Evolutionary conservation across 1,140 invertebrate genomes (phyloP).

Genomic region (Drosophila neocordata): DNA sequence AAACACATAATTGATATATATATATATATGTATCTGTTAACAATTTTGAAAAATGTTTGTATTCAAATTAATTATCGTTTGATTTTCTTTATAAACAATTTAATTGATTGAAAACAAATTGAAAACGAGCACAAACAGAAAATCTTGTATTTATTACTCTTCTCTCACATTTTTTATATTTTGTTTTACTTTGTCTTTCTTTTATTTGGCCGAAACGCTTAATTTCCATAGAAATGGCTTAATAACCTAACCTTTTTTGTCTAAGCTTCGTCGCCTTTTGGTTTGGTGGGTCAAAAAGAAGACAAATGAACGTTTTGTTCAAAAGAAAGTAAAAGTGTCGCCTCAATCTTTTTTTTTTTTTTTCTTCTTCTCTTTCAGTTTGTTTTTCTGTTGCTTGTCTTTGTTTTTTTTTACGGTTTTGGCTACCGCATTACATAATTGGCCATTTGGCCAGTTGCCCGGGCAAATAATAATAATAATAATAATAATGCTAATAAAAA

Average conservation of each 20-base stretch:
- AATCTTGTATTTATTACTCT: not conserved
- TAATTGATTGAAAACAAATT: conserved; percentile 1
- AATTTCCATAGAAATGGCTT: conserved; percentile 35
- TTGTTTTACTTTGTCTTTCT: not conserved
- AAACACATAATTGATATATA: too few species aligned
- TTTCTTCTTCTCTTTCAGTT: conserved; percentile 29
- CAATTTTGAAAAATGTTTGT: too few species aligned
- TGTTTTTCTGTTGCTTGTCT: conserved; percentile 34
- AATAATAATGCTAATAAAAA: not conserved
- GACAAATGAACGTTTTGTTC: conserved; percentile 60
- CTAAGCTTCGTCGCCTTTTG: conserved; percentile 26
- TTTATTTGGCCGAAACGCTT: conserved; percentile 7
- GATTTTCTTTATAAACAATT: not conserved
- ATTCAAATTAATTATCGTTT: not conserved
- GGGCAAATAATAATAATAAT: conserved; percentile 51
- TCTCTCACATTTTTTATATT: not conserved
- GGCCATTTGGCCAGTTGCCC: conserved; percentile 54
- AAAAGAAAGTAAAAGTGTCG: conserved; percentile 59
- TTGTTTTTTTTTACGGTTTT: conserved; percentile 45
- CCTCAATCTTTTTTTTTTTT: conserved; percentile 35
- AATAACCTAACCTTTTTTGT: conserved; percentile 62
- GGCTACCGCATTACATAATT: conserved; percentile 67
- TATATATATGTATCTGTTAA: too few species aligned
- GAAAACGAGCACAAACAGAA: not conserved
- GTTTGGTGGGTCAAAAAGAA: conserved; percentile 38